These are phyloP conservation scores for Aricia agestis DNA, from an alignment of 1,140 invertebrate genomes.

Conservation along the genomic window DNA sequence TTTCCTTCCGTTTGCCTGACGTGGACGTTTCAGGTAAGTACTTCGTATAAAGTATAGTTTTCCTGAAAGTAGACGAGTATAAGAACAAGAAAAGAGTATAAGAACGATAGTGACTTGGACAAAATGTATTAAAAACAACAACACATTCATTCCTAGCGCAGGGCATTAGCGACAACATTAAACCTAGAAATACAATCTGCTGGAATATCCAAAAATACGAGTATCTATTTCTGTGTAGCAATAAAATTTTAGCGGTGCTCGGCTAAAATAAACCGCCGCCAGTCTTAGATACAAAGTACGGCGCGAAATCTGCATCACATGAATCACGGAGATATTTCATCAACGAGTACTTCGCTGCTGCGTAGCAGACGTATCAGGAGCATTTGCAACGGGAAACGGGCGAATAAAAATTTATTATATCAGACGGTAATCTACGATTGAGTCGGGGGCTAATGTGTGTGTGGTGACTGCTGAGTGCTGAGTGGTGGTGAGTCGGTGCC, in stretches of 20 bases:
- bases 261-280: neutral
- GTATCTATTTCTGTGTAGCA: neutral
- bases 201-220: neutral
- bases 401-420: constrained; percentile 5
- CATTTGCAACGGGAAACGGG: neutral
- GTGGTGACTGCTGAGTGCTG: constrained; percentile 7
- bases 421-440: neutral
- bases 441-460: constrained; percentile 29
- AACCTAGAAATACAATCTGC: neutral
- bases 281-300: neutral
- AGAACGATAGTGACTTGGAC: neutral
- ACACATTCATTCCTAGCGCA: neutral
- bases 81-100: no score
- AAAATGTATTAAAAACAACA: neutral
- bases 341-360: neutral
- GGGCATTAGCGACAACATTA: no score
- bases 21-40: neutral
- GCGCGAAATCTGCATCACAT: neutral
- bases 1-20: neutral
- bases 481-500: constrained; percentile 30
- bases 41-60: neutral
- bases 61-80: neutral
- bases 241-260: neutral
- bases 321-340: constrained; percentile 6
- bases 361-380: neutral